Evolutionary conservation across 2,113 vertebrate genomes (phyloP).

Genomic region (Lepus timidus): DNA sequence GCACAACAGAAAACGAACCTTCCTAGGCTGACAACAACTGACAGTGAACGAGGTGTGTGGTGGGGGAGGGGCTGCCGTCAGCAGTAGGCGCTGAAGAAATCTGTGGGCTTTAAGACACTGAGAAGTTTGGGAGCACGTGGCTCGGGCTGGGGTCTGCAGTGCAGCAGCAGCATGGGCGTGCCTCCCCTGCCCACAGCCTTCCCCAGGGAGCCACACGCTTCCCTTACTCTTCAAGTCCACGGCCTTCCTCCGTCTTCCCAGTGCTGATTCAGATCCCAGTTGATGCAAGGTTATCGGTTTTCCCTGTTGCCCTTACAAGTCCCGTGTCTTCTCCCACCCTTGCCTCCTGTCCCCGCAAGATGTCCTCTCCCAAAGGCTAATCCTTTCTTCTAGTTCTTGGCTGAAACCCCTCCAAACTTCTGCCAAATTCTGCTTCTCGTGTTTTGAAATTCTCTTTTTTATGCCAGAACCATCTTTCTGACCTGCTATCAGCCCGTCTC

Average conservation of each 20-base stretch:
- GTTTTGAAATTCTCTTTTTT: not conserved
- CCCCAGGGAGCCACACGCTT: not conserved
- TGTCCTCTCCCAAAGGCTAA: not conserved
- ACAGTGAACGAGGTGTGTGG: not conserved
- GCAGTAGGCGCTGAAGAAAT: not conserved
- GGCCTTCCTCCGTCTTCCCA: not conserved
- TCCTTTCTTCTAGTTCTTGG: not conserved
- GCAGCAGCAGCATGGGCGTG: too few species aligned
- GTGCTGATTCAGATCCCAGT: not conserved
- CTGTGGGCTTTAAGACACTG: not conserved
- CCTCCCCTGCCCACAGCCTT: not conserved
- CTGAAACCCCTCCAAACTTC: not conserved
- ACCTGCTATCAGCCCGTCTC: not conserved
- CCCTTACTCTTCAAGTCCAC: not conserved
- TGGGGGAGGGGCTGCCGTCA: too few species aligned
- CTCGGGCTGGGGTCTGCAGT: not conserved
- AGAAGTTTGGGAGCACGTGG: not conserved
- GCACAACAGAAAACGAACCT: not conserved
- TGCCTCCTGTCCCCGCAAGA: not conserved
- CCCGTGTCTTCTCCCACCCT: not conserved
- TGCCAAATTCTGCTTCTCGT: not conserved
- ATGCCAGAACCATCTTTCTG: not conserved
- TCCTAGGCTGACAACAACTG: not conserved
- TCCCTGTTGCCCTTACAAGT: not conserved
- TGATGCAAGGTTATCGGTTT: not conserved